phyloP scores from a whole-genome alignment of 2,888 invertebrate genomes.

The Diachrysia chrysitis region DNA sequence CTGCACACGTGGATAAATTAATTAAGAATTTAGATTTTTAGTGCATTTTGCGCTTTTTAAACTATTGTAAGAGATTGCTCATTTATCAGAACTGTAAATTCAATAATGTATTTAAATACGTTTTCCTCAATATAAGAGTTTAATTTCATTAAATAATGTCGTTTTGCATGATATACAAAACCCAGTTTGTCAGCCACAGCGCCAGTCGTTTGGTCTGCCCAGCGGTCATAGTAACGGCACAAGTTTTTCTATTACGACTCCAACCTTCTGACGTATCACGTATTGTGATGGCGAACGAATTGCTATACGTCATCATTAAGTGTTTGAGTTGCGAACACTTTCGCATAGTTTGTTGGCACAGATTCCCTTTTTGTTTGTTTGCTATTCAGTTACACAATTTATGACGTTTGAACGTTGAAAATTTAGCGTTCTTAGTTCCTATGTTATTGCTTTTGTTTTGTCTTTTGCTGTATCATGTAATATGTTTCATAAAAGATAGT shows the following conservation, averaged over 20 bases:
- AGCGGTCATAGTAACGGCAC: slow-evolving; percentile 71
- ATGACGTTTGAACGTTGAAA: slow-evolving; percentile 50
- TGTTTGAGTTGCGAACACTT: slow-evolving; percentile 56
- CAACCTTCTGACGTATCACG: slow-evolving; percentile 63
- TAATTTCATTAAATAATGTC: no score
- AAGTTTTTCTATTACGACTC: slow-evolving; percentile 79
- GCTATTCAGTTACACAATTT: slow-evolving; percentile 48
- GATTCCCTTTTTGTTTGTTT: slow-evolving; percentile 51
- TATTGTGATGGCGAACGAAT: slow-evolving; percentile 58
- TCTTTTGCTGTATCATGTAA: not conserved
- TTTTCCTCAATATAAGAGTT: no score
- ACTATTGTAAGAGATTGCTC: no score
- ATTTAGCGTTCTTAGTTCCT: slow-evolving; percentile 37
- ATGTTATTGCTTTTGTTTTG: slow-evolving; percentile 42
- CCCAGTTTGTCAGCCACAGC: not conserved
- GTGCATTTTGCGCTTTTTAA: no score
- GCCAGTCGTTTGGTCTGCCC: slow-evolving; percentile 33
- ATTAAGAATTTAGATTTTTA: no score
- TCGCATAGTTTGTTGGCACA: slow-evolving; percentile 56
- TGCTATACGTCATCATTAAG: slow-evolving; percentile 55
- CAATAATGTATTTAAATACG: no score
- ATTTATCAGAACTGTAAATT: no score
- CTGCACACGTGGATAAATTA: no score
- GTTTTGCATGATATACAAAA: not conserved
- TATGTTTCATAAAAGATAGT: not conserved